Evolutionary conservation across 2,113 vertebrate species (phyloP), one percentile per base, ranked within the genome.

Genomic region (Brienomyrus longianalis): DNA sequence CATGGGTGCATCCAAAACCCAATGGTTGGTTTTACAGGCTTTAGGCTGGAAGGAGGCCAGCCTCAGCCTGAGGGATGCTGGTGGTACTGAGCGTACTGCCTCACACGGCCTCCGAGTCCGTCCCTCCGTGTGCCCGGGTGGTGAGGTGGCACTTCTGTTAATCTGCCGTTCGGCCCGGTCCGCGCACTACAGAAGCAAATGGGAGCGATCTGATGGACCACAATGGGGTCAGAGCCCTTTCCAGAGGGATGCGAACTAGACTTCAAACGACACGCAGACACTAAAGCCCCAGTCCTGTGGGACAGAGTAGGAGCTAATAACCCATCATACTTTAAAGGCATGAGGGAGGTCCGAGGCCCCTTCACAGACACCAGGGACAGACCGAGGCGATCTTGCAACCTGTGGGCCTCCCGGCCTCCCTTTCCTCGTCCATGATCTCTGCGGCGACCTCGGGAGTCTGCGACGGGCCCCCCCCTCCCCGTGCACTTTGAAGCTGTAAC

Each of bases 251-350:
- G 89, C 91, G 91, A 91, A 90, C 94, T 88, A 93, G 92, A 93
- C 95, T 95, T 95, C 94, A 93, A 50, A 88, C 92, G 90, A 91
- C 92, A 92, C 90, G 90, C 93, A 92, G 93, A 94, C 92, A 91
- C 93, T 90, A 91, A 92, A 93, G 92, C 90, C 91, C 87, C 94
- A 93, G 94, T 96, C 96, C 95, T 93, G 89, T 90, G 94, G 93
- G 93, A 93, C 94, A 94, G 95, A 95, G 96, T 95, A 93, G 90
- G 96, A 95, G 95, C 92, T 95, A 96, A 95, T 91, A 96, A 93
- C 93, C 94, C 94, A 93, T 93, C 93, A 92, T 91, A 94, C 91
- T 91, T 91, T 94, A 95, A 95, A 96, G 95, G 95, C 96, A 94
- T 95, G 92, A 93, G 94, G 88, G 85, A 90, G 94, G 95, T 96